Base-by-base conservation (phyloP, 2,797 vertebrate genomes). In the Phrynocephalus forsythii region DNA sequence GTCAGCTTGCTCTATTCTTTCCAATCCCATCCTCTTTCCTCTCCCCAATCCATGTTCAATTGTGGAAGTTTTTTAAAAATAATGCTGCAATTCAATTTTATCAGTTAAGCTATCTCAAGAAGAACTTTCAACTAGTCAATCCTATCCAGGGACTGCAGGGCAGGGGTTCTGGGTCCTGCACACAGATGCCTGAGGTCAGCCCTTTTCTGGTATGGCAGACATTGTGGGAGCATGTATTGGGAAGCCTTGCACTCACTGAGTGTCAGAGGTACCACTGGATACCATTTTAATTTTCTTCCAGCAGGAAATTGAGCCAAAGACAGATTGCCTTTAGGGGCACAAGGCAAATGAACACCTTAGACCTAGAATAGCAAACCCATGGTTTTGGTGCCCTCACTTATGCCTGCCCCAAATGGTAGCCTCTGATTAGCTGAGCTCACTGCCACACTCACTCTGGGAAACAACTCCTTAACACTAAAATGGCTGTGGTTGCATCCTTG, bases 51-150 rank as follows among this genome's bases (percentile, higher is more conserved):
- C 26, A 44, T 80, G 56, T 71, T 84, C 56, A 76, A 3, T n/a
- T 20, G 33, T 66, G 38, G 15, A 2, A 16, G 56, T 76, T 75
- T 84, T 75, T 44, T 44, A 44, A 38, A 69, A 48, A 9, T 38
- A 20, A 26, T 52, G 33, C 16, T 75, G 52, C 52, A 75, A 30
- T 30, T 84, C 83, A 83, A 30, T 83, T 50, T 83, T 38, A 28
- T 84, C 72, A 84, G 76, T 84, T 75, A 75, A 84, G 30, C 63
- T 84, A 44, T 75, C 52, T 84, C 71, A 84, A 76, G 52, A 75
- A 75, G 63, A 84, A 63, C 52, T 63, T 63, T 75, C 60, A 72
- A 52, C 71, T 63, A 84, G 52, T 75, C 75, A 83, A 73, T 56
- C 50, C 52, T 69, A 28, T 84, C 16, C 33, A 75, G 44, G 30